Conservation (phyloP, 2,888 invertebrate genomes). For the Plebejus anna region DNA sequence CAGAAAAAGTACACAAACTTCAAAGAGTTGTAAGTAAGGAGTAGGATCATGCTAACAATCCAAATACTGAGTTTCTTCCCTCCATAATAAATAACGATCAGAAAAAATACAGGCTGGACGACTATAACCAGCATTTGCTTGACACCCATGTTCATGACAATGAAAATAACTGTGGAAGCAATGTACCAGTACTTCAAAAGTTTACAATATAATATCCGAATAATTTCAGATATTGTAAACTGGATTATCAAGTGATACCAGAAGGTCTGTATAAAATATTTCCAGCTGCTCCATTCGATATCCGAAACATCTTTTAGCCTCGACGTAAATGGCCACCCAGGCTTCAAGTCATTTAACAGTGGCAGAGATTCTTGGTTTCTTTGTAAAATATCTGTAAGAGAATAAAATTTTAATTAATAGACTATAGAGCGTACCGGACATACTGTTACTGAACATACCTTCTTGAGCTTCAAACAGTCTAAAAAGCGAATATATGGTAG, state of each 20-base stretch:
- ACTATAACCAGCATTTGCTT: conserved; percentile 72
- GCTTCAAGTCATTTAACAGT: conserved; percentile 69
- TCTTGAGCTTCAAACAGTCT: conserved; percentile 72
- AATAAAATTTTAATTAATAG: conserved; percentile 26
- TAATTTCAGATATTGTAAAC: conserved; percentile 73
- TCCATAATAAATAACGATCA: conserved; percentile 59
- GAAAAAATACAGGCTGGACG: conserved; percentile 79
- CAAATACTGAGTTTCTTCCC: conserved; percentile 76
- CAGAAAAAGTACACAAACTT: conserved; percentile 71
- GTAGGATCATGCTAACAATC: conserved; percentile 70
- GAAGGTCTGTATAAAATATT: conserved; percentile 71
- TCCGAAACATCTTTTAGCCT: conserved; percentile 84
- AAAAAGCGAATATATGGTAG: conserved; percentile 78
- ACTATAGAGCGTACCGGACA: background rate
- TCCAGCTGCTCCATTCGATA: conserved; percentile 85
- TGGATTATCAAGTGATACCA: conserved; percentile 80
- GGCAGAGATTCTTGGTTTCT: conserved; percentile 44
- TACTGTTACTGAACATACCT: conserved; percentile 59
- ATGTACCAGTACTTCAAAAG: conserved; percentile 78
- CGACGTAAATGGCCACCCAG: conserved; percentile 78
- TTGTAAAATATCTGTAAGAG: conserved; percentile 57
- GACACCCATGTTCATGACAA: conserved; percentile 67
- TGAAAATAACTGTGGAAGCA: conserved; percentile 68
- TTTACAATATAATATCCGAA: conserved; percentile 51
- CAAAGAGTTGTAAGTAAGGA: conserved; percentile 74